Evolutionary conservation across 2,113 vertebrate species (phyloP).

Genomic region (Calyptomena viridis): DNA sequence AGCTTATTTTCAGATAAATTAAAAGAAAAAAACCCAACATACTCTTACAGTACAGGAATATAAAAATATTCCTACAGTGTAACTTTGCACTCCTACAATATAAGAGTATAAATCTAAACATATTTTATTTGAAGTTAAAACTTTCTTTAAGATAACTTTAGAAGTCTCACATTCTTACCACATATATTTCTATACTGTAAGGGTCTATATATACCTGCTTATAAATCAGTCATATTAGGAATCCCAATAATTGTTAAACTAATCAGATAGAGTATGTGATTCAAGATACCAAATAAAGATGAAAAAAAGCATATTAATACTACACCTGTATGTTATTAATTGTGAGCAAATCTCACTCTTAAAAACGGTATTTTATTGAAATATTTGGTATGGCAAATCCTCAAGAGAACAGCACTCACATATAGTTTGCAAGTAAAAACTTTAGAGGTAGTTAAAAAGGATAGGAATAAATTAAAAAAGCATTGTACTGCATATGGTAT

Average conservation of each 20-base stretch:
- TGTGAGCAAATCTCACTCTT: neutral
- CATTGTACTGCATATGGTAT: neutral
- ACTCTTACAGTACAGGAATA: neutral
- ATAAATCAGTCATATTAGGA: neutral
- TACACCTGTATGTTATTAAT: neutral
- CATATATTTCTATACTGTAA: neutral
- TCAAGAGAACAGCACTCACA: neutral
- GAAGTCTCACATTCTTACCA: neutral
- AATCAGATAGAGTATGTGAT: neutral
- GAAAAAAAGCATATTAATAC: neutral
- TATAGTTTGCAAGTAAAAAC: neutral
- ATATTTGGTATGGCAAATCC: neutral
- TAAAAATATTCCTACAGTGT: neutral
- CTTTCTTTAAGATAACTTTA: neutral
- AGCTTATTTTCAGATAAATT: neutral
- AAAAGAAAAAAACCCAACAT: neutral
- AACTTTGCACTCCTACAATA: neutral
- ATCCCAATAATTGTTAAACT: neutral
- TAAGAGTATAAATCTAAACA: neutral
- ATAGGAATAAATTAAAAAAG: neutral
- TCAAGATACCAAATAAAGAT: neutral
- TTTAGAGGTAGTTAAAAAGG: neutral
- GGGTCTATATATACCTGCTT: accelerated
- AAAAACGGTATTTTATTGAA: neutral
- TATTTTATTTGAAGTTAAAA: neutral